A percentile compares a stretch with the other conserved stretches of the same genome.
Conservation (phyloP, 2,888 invertebrate species). For the Agonopterix subpropinquella region DNA sequence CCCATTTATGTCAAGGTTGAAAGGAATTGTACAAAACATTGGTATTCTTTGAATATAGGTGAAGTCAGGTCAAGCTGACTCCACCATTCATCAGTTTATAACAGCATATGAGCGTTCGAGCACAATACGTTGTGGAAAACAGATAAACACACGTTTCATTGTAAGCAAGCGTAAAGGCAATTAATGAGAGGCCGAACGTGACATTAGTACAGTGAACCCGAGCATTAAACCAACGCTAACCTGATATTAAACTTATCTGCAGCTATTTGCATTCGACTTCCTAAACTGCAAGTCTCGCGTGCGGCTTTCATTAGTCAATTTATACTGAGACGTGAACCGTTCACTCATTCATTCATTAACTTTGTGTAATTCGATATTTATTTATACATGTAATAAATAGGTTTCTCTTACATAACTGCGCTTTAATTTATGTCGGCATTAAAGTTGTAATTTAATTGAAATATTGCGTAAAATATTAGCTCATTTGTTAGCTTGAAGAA, state of each 20-base stretch:
- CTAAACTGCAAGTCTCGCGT: conserved; percentile 51
- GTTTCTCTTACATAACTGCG: no score
- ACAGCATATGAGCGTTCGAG: conserved; percentile 12
- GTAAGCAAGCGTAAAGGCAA: conserved; percentile 49
- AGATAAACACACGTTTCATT: conserved; percentile 59
- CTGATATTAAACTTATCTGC: conserved; percentile 71
- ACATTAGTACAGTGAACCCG: conserved; percentile 67
- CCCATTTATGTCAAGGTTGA: neutral
- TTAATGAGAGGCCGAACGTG: conserved; percentile 72
- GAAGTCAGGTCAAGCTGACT: no score
- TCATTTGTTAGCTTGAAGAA: no score
- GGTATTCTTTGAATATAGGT: no score
- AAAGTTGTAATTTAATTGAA: no score
- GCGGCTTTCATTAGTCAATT: conserved; percentile 21
- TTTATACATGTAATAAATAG: no score
- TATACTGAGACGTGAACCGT: conserved; percentile 16
- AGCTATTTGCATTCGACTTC: conserved; percentile 71
- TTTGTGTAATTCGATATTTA: no score
- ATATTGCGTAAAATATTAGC: no score
- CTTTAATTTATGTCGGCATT: no score
- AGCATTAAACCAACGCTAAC: conserved; percentile 57
- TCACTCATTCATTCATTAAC: conserved; percentile 6
- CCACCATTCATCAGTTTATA: neutral
- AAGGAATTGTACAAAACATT: neutral
- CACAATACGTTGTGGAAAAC: conserved; percentile 35